Base-by-base conservation (phyloP, 2,888 invertebrate genomes). In the Monopis laevigella region DNA sequence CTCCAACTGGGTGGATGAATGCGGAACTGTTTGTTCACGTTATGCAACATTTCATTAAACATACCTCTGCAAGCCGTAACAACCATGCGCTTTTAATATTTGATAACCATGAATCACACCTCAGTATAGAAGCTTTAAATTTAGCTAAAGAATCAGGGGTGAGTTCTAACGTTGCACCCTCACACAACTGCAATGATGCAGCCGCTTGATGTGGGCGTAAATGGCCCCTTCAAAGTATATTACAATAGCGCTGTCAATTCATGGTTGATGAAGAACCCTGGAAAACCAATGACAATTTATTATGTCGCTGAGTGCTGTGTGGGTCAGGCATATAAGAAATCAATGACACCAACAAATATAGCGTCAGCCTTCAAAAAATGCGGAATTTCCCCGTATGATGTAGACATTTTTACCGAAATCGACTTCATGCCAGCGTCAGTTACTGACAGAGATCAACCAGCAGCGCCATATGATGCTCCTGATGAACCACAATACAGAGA, bases 281-380 rank as follows among this genome's bases (percentile, higher is more conserved):
- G n/a, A n/a, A n/a, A n/a, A n/a, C n/a, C n/a, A n/a, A n/a, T n/a
- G n/a, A n/a, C n/a, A n/a, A n/a, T n/a, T n/a, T n/a, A n/a, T n/a
- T n/a, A n/a, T 28, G 29, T 28, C n/a, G 29, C 29, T 4, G 29
- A 28, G 12, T 28, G n/a, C n/a, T n/a, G 5, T n/a, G 29, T 28
- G n/a, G 29, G 29, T 28, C 29, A 28, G n/a, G 29, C 29, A 28
- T 24, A 24, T 24, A 24, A 6, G 24, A 24, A 24, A 24, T 6
- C 24, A 24, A 24, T 7, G 24, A 24, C 24, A 8, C 24, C 24
- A 7, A 24, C 8, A 24, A 24, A 24, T 24, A 24, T 24, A 24
- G 24, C 24, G n/a, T n/a, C n/a, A n/a, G n/a, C n/a, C n/a, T n/a
- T n/a, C n/a, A n/a, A n/a, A n/a, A n/a, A n/a, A n/a, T 6, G 6